Evolutionary conservation across 2,113 vertebrate genomes (phyloP), one percentile per base, ranked within the genome.

Genomic region (Cyphomyrus plagiostoma): DNA sequence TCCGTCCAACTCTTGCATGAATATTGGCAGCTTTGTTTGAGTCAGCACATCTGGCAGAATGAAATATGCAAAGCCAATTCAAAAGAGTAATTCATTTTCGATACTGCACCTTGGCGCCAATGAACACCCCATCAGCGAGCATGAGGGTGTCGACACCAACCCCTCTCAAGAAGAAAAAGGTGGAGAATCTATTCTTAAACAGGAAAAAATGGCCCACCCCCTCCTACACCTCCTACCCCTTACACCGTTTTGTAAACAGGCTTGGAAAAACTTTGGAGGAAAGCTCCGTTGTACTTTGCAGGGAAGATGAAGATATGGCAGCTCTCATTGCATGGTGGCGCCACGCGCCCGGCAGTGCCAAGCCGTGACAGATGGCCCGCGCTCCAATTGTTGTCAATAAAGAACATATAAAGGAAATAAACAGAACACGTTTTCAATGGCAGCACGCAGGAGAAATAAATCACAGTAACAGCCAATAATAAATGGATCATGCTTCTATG

Each of bases 391-490:
- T 90, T 95, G 94, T 94, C 93, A 95, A 95, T 96, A 95, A 93
- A 91, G 91, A 84, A 91, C 91, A 93, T 92, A 89, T 90, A 92
- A 89, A 94, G 94, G 91, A 93, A 97, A 96, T 95, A 94, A 95
- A 95, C 87, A 94, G 91, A 92, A 92, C 92, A 89, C 88, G 88
- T 91, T 93, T 88, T 92, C 94, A 95, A 93, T 93, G 93, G 92
- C 92, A 93, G 94, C 62, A 91, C 92, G 94, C 92, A 93, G 89
- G 86, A 53, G 92, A 89, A 91, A 93, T 94, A 94, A 92, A 94
- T 96, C 94, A 96, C 92, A 92, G 93, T 96, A 95, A 93, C 92
- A 95, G 96, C 96, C 96, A 96, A 96, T 97, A 97, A 97, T 96
- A 95, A 94, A 94, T 95, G 93, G 90, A 93, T 95, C 92, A 94